Conservation (phyloP, 2,888 invertebrate species). For the Dusona sp. region DNA sequence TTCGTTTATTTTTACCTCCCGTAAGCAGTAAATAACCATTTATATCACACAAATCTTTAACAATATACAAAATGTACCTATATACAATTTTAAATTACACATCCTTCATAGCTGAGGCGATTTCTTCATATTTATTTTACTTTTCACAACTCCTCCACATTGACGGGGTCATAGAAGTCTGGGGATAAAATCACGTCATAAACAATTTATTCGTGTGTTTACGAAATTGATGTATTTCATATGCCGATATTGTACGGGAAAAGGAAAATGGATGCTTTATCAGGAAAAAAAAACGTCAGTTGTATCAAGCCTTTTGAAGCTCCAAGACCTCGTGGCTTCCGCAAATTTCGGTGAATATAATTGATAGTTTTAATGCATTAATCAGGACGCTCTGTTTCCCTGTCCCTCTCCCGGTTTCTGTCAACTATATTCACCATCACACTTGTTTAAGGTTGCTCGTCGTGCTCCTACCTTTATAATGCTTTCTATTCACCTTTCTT, state of each 20-base stretch:
- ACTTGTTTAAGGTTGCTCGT: conserved; percentile 29
- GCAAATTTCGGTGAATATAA: conserved; percentile 33
- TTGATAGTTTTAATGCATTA: conserved; percentile 36
- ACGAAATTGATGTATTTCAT: not conserved
- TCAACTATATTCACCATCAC: conserved; percentile 40
- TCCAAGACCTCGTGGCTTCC: conserved; percentile 47
- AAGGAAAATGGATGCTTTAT: not conserved
- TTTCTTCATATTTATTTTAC: conserved; percentile 40
- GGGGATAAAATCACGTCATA: not conserved
- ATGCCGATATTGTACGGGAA: not conserved
- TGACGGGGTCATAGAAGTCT: conserved; percentile 8
- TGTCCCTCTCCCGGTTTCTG: conserved; percentile 40
- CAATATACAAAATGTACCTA: conserved; percentile 85
- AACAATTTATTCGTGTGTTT: not conserved
- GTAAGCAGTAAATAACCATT: conserved; percentile 83
- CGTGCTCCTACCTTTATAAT: conserved; percentile 30
- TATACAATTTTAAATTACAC: conserved; percentile 85
- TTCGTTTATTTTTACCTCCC: conserved; percentile 53
- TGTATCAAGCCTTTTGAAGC: conserved; percentile 29
- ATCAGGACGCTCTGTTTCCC: conserved; percentile 32
- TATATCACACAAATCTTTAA: conserved; percentile 85
- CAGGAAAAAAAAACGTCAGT: not conserved
- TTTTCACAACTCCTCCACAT: conserved; percentile 12
- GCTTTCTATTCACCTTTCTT: conserved; percentile 39
- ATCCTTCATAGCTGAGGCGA: conserved; percentile 72